A percentile compares a stretch with the other conserved stretches of the same genome.
These are phyloP conservation scores for Dicycla oo DNA, from an alignment of 2,888 invertebrate genomes.

Conservation along the genomic window DNA sequence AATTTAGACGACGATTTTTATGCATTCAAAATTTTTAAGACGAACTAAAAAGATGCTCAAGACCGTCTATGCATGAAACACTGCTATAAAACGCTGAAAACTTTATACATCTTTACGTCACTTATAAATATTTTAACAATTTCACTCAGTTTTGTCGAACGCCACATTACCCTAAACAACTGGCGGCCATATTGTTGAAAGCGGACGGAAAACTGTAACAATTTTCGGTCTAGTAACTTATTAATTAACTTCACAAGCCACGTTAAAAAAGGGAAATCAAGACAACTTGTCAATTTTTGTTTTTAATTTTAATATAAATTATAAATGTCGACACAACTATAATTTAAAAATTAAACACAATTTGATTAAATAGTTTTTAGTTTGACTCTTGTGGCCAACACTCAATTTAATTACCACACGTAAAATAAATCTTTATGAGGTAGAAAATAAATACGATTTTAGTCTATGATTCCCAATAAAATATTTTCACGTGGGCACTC, in stretches of 20 bases:
- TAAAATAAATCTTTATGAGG: slow-evolving; percentile 17
- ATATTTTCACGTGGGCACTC: not conserved
- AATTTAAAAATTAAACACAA: slow-evolving; percentile 32
- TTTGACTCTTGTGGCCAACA: slow-evolving; percentile 61
- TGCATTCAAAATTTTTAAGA: slow-evolving; percentile 86
- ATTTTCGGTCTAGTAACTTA: slow-evolving; percentile 71
- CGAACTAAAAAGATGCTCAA: slow-evolving; percentile 82
- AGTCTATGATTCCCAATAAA: slow-evolving; percentile 55
- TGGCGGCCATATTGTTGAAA: slow-evolving; percentile 90
- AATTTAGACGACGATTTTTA: slow-evolving; percentile 86
- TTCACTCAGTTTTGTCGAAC: slow-evolving; percentile 89
- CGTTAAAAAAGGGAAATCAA: slow-evolving; percentile 12
- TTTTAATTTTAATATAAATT: slow-evolving; percentile 39
- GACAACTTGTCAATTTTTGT: slow-evolving; percentile 30
- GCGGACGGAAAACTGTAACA: slow-evolving; percentile 84
- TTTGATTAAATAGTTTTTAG: slow-evolving; percentile 56
- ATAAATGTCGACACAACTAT: slow-evolving; percentile 8
- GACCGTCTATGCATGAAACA: slow-evolving; percentile 85
- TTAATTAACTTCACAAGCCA: slow-evolving; percentile 36
- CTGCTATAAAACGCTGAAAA: slow-evolving; percentile 88
- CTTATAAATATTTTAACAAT: slow-evolving; percentile 87
- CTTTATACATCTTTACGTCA: slow-evolving; percentile 88
- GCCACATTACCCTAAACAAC: slow-evolving; percentile 91
- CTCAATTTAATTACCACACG: slow-evolving; percentile 55
- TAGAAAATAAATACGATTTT: slow-evolving; percentile 18